Evolutionary conservation across 2,888 invertebrate genomes (phyloP).

Genomic region (Hermaeophaga mercurialis): DNA sequence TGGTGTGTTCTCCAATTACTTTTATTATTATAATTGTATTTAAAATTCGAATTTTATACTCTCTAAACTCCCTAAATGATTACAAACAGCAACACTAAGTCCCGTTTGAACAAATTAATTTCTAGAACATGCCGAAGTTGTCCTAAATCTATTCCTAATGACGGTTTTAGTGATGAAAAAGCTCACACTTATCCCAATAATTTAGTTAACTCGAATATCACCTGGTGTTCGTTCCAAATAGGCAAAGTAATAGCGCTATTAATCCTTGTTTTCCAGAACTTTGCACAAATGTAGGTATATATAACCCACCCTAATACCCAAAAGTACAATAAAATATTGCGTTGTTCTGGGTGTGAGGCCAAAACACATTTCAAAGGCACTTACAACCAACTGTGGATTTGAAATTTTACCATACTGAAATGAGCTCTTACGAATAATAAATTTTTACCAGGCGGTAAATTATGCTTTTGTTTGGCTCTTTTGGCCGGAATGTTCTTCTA

Average conservation of each 20-base stretch:
- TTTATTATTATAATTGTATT: too few species aligned
- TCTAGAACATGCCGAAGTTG: too few species aligned
- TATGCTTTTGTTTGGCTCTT: too few species aligned
- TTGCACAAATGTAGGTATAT: conserved; percentile 4
- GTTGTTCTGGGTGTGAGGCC: conserved; percentile 14
- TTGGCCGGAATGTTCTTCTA: too few species aligned
- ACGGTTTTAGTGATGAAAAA: background rate
- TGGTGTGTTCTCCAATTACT: too few species aligned
- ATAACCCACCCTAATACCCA: conserved; percentile 11
- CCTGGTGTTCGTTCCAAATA: conserved; percentile 17
- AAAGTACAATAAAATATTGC: conserved; percentile 15
- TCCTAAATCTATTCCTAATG: too few species aligned
- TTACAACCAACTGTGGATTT: conserved; percentile 17
- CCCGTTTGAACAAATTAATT: too few species aligned
- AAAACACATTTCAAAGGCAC: conserved; percentile 7
- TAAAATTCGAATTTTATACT: too few species aligned
- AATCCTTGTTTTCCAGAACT: conserved; percentile 15
- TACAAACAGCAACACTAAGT: too few species aligned
- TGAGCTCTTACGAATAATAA: conserved; percentile 8
- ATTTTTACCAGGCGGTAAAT: background rate
- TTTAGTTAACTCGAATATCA: conserved; percentile 13
- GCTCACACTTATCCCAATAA: conserved; percentile 6
- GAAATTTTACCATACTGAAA: background rate
- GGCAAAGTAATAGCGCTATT: conserved; percentile 13
- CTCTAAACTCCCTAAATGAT: too few species aligned